Evolutionary conservation across 2,797 vertebrate genomes (phyloP).

Genomic region (Adelosebastes latens): DNA sequence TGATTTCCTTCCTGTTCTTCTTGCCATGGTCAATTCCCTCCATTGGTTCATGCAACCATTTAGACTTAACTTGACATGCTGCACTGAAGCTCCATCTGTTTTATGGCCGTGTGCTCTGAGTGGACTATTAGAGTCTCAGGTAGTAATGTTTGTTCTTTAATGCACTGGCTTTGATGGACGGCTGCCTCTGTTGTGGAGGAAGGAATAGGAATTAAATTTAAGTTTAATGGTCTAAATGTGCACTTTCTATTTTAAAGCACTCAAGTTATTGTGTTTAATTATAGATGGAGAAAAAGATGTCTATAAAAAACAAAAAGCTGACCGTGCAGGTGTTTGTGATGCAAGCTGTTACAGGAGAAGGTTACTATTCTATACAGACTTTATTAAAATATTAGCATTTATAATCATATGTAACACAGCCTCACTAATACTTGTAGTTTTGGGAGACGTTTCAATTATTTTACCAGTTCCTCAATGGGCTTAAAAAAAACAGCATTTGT

Average conservation of each 20-base stretch:
- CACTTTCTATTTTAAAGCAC: constrained; percentile 28
- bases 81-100: constrained; percentile 38
- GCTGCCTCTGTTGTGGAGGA: constrained; percentile 22
- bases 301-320: constrained; percentile 41
- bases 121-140: constrained; percentile 30
- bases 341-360: background rate
- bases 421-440: background rate
- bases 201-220: constrained; percentile 17
- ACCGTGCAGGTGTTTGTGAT: constrained; percentile 36
- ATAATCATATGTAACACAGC: background rate
- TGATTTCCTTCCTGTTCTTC: constrained; percentile 65
- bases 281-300: constrained; percentile 33
- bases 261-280: constrained; percentile 43
- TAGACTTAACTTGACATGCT: constrained; percentile 54
- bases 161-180: constrained; percentile 17
- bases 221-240: constrained; percentile 17
- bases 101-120: constrained; percentile 28
- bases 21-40: constrained; percentile 57
- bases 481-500: background rate
- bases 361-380: background rate
- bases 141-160: constrained; percentile 26
- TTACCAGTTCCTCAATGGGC: too few species aligned
- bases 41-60: constrained; percentile 23
- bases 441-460: background rate
- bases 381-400: background rate